Conservation (phyloP, 2,113 vertebrate species). For the Bubalus kerabau region DNA sequence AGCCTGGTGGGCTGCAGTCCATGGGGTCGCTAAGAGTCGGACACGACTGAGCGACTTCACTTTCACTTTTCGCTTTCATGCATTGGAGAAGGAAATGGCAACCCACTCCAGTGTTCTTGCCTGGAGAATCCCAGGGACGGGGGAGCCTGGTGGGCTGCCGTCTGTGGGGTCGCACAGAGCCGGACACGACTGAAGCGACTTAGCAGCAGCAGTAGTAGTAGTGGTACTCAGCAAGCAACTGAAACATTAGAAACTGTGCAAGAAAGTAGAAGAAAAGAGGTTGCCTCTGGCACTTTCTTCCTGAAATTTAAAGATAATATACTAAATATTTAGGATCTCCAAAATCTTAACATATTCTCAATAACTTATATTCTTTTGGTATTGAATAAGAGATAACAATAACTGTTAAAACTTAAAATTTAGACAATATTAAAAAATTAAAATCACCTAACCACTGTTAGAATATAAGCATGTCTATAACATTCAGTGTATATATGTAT, state of each 20-base stretch:
- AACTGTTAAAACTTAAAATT: not conserved
- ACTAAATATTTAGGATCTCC: not conserved
- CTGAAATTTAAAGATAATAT: not conserved
- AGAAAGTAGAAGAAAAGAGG: not conserved
- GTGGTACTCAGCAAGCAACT: not conserved
- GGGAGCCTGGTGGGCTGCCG: too few species aligned
- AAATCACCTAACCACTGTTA: not conserved
- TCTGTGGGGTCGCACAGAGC: too few species aligned
- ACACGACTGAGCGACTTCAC: too few species aligned
- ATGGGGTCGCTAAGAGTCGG: too few species aligned
- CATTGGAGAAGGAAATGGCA: too few species aligned
- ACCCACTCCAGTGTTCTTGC: too few species aligned
- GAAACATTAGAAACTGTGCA: not conserved
- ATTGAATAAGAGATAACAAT: not conserved
- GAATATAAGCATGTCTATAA: not conserved
- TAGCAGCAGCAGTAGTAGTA: too few species aligned
- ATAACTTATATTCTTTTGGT: not conserved
- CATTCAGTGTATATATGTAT: not conserved
- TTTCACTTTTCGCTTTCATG: too few species aligned
- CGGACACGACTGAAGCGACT: too few species aligned
- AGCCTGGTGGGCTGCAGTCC: too few species aligned
- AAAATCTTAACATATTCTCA: not conserved
- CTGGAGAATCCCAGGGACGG: too few species aligned
- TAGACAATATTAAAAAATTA: not conserved
- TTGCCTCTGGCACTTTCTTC: not conserved